Conservation (phyloP, 2,888 invertebrate genomes). For the Agrochola circellaris region DNA sequence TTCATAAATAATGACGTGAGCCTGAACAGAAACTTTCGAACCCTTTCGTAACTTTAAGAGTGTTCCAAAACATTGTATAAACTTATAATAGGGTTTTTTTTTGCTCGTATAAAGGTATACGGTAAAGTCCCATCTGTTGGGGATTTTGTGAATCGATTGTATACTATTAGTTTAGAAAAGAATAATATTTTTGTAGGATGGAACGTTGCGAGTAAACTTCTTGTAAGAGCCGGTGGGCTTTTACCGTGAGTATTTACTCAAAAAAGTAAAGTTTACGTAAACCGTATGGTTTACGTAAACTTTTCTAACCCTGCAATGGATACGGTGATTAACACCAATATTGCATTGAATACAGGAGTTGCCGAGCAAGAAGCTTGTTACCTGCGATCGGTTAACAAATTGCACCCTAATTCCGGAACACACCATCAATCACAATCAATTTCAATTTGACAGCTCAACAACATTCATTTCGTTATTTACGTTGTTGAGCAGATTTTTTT, state of each 20-base stretch:
- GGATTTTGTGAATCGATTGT: conserved; percentile 52
- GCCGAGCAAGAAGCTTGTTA: no score
- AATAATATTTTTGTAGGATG: conserved; percentile 31
- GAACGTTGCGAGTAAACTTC: conserved; percentile 1
- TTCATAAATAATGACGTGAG: conserved; percentile 61
- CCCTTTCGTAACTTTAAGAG: conserved; percentile 63
- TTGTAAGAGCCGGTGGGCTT: neutral
- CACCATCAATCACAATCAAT: no score
- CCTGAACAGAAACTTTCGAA: conserved; percentile 55
- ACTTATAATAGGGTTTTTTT: conserved; percentile 67
- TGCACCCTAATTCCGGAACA: no score
- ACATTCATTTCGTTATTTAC: no score
- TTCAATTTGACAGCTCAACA: no score
- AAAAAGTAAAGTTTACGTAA: no score
- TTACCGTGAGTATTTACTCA: no score
- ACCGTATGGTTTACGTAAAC: no score
- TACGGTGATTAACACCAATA: neutral
- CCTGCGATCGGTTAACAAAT: no score
- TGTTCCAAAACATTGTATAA: conserved; percentile 64
- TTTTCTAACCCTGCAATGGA: neutral
- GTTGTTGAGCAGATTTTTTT: no score
- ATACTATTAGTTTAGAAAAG: conserved; percentile 42
- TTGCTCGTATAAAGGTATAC: conserved; percentile 49
- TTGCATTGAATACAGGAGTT: no score
- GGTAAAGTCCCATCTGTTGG: conserved; percentile 55